These are phyloP conservation scores for Antheraea mylitta DNA, from an alignment of 1,140 invertebrate genomes.

Conservation along the genomic window DNA sequence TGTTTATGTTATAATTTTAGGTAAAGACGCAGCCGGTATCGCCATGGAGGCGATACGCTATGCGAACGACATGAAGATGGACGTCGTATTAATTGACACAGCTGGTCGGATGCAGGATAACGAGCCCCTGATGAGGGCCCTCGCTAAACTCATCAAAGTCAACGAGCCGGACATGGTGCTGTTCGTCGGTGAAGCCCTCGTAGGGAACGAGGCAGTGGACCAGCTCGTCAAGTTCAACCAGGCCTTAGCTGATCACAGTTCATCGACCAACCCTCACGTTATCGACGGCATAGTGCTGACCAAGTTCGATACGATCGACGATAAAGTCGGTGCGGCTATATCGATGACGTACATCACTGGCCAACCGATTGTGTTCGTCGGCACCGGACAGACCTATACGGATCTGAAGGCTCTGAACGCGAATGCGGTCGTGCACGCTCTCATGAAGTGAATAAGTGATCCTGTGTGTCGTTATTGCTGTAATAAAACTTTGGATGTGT, in stretches of 20 bases:
- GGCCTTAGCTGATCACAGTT: constrained; percentile 93
- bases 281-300: constrained; percentile 99
- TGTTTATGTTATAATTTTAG: constrained; percentile 65
- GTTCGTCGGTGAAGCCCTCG: constrained; percentile 99
- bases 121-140: constrained; percentile 97
- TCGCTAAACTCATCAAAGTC: constrained; percentile 93
- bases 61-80: constrained; percentile 89
- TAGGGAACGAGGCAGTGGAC: constrained; percentile 99
- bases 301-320: constrained; percentile 99
- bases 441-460: constrained; percentile 90
- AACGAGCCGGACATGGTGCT: constrained; percentile 98
- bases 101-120: constrained; percentile 99
- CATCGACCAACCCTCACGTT: constrained; percentile 90
- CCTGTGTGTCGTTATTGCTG: constrained; percentile 13
- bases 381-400: constrained; percentile 99
- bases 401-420: constrained; percentile 98
- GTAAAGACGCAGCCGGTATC: constrained; percentile 98
- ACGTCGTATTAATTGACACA: constrained; percentile 98
- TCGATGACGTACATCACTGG: constrained; percentile 99
- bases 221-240: constrained; percentile 99
- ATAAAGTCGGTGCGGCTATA: constrained; percentile 99
- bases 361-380: constrained; percentile 99
- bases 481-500: no score
- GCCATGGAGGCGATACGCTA: constrained; percentile 97
- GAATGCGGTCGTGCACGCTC: constrained; percentile 96